Conservation (phyloP, 1,140 invertebrate species). For the Orius laevigatus region DNA sequence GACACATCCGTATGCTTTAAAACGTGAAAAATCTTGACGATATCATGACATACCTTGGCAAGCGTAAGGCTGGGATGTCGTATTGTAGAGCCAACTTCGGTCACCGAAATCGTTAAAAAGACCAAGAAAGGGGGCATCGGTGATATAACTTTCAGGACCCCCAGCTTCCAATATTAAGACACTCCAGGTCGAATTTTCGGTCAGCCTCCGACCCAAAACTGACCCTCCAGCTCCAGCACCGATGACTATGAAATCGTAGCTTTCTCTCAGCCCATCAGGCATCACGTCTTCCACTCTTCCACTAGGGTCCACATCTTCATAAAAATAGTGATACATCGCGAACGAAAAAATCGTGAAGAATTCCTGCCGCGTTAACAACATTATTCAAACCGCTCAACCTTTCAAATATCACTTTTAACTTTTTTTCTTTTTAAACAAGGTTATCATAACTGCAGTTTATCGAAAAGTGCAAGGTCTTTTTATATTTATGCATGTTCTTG, state of each 20-base stretch:
- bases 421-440: too few species aligned
- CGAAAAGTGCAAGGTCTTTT: too few species aligned
- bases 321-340: too few species aligned
- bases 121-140: slow-evolving; percentile 9
- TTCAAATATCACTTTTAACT: too few species aligned
- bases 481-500: too few species aligned
- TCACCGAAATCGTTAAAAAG: slow-evolving; percentile 32
- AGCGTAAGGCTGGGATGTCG: slow-evolving; percentile 20
- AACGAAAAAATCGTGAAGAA: too few species aligned
- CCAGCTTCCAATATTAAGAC: slow-evolving; percentile 29
- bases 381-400: too few species aligned
- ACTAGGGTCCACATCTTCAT: too few species aligned
- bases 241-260: slow-evolving; percentile 23
- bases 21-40: slow-evolving; percentile 39
- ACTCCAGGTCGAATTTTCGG: slow-evolving; percentile 21
- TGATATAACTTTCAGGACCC: slow-evolving; percentile 34
- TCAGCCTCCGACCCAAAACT: slow-evolving; percentile 32
- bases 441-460: too few species aligned
- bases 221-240: slow-evolving; percentile 35
- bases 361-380: too few species aligned
- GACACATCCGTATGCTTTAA: slow-evolving; percentile 43
- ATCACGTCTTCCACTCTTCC: too few species aligned
- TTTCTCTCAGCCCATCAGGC: too few species aligned
- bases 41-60: slow-evolving; percentile 36
- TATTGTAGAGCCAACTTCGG: slow-evolving; percentile 60